Base-by-base conservation (phyloP, 1,140 invertebrate genomes). In the Samia ricini region DNA sequence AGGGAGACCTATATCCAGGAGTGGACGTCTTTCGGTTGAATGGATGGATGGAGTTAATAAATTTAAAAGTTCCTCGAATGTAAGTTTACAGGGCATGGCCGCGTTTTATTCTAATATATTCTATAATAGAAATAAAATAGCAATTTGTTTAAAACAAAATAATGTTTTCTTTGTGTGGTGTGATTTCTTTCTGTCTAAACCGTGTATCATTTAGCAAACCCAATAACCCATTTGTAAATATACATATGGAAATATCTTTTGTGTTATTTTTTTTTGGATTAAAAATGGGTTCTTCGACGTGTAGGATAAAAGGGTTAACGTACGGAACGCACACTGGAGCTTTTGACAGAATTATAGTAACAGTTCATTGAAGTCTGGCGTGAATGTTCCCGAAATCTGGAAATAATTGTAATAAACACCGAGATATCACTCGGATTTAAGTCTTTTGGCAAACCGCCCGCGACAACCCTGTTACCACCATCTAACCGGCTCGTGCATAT, bases 401-500 rank as follows among this genome's bases (percentile, higher is more conserved):
- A 58, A 71, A 76, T 73, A 69, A 76, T 76, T 76, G 64, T 66
- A 73, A 73, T 73, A 76, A 73, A 73, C 66, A 70, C 59, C 60
- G 56, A 68, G 68, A 66, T 60, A 56, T 60, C 61, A 65, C 63
- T 24, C 59, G 26, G 57, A 26, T 51, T 56, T 26, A 66, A 61
- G 33, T 52, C 36, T 60, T 55, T 64, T 76, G 71, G 74, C 71
- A 76, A 42, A 26, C 15, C 55, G 71, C 74, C 74, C 64, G 57
- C 49, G 2, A 60, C 57, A 60, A 61, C 55, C 62, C 63, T 56
- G 56, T 67, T 68, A 68, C 63, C 64, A 56, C 63, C 64, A 56
- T 60, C 33, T 62, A 66, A 66, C 64, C 51, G 56, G 18, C 26
- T 24, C 52, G 20, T 21, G 12, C 50, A 20, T 21, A 52, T 8